phyloP scores from a whole-genome alignment of 2,113 vertebrate genomes.

The Perca schrenkii region DNA sequence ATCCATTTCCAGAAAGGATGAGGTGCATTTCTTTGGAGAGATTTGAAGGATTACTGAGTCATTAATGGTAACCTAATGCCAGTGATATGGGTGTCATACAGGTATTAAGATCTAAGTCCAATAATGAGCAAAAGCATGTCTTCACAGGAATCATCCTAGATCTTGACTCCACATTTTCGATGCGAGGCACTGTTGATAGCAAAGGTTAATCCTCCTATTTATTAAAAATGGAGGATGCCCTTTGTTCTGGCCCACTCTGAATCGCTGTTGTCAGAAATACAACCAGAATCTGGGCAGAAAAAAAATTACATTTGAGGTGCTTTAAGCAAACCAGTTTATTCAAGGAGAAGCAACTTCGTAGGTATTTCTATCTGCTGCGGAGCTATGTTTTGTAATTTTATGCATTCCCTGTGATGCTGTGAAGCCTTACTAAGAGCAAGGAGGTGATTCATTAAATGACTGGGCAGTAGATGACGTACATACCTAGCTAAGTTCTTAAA shows the following conservation, averaged over 20 bases:
- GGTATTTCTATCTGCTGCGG: slow-evolving; percentile 13
- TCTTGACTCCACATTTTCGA: slow-evolving; percentile 56
- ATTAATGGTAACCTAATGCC: slow-evolving; percentile 64
- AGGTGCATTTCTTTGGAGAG: slow-evolving; percentile 58
- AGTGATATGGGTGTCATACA: slow-evolving; percentile 52
- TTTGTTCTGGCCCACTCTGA: slow-evolving; percentile 45
- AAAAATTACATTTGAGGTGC: not conserved
- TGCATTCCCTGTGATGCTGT: not conserved
- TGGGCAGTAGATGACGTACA: not conserved
- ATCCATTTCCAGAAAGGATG: slow-evolving; percentile 55
- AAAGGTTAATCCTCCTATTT: slow-evolving; percentile 71
- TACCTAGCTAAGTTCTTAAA: not conserved
- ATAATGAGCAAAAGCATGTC: slow-evolving; percentile 68
- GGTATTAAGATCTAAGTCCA: slow-evolving; percentile 60
- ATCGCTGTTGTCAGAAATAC: slow-evolving; percentile 43
- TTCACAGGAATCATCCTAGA: slow-evolving; percentile 64
- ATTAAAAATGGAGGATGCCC: slow-evolving; percentile 62
- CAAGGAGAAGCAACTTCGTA: not conserved
- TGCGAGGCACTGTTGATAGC: slow-evolving; percentile 26
- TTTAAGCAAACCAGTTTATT: slow-evolving; percentile 27
- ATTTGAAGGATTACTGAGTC: slow-evolving; percentile 72
- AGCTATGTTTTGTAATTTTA: slow-evolving; percentile 1
- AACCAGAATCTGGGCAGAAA: slow-evolving; percentile 36
- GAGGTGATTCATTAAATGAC: not conserved
- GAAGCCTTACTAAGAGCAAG: not conserved